Conservation (phyloP, 2,888 invertebrate genomes). For the Phragmatobia fuliginosa region DNA sequence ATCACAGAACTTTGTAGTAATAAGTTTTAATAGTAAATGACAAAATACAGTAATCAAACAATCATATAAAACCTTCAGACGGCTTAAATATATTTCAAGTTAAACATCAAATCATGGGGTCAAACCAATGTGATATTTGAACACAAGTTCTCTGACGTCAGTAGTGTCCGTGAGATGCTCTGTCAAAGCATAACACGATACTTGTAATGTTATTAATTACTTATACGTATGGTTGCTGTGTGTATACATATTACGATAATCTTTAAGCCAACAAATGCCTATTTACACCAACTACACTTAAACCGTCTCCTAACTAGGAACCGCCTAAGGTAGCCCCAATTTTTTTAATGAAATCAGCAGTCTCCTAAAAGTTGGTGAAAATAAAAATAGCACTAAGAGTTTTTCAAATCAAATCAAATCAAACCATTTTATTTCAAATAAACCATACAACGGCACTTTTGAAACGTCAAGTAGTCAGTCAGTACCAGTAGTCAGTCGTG, state of each 20-base stretch:
- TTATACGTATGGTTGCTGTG: constrained; percentile 3
- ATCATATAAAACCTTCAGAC: constrained; percentile 23
- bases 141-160: constrained; percentile 58
- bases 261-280: background rate
- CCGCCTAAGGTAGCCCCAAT: too few relatives aligned
- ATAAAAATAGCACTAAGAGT: too few relatives aligned
- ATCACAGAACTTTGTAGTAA: background rate
- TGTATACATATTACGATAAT: background rate
- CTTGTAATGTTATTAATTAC: constrained; percentile 13
- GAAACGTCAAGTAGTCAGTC: too few relatives aligned
- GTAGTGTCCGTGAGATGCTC: constrained; percentile 56
- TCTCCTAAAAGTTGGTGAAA: too few relatives aligned
- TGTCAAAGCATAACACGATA: constrained; percentile 43
- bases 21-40: background rate
- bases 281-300: too few relatives aligned
- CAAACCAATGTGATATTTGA: constrained; percentile 46
- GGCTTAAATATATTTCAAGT: constrained; percentile 36
- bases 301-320: too few relatives aligned
- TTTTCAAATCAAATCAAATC: too few relatives aligned
- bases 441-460: too few relatives aligned
- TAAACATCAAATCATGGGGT: constrained; percentile 41
- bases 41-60: constrained; percentile 4
- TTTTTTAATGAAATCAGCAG: too few relatives aligned
- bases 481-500: too few relatives aligned
- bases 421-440: too few relatives aligned